These are phyloP conservation scores for Cebidichthys violaceus DNA, from an alignment of 2,113 vertebrate genomes.

Conservation along the genomic window DNA sequence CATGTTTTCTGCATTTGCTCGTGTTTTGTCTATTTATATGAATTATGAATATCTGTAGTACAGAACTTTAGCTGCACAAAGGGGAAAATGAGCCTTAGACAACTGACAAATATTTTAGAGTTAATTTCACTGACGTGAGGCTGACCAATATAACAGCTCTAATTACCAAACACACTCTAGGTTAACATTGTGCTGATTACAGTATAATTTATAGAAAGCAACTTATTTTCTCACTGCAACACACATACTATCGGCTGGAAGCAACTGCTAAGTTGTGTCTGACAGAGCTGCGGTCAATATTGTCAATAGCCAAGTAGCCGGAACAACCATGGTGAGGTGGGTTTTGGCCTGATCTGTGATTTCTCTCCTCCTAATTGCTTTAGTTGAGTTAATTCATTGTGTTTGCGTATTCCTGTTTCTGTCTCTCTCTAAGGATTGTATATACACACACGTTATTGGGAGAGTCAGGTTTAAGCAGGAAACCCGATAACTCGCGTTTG, in stretches of 20 bases:
- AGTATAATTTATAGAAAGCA: constrained; percentile 54
- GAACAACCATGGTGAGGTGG: constrained; percentile 45
- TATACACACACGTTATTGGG: constrained; percentile 15
- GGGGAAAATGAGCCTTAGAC: neutral
- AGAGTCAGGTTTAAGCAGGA: constrained; percentile 21
- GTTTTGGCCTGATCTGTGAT: constrained; percentile 45
- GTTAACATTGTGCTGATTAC: constrained; percentile 42
- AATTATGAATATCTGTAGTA: neutral
- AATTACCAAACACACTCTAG: neutral
- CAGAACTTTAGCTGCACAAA: neutral
- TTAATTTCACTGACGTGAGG: neutral
- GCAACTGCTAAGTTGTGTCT: constrained; percentile 54
- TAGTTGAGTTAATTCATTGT: constrained; percentile 55
- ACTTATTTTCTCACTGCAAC: constrained; percentile 45
- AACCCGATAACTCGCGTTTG: neutral
- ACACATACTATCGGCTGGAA: constrained; percentile 39
- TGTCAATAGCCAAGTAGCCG: constrained; percentile 66
- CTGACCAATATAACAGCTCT: neutral
- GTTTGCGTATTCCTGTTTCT: constrained; percentile 31
- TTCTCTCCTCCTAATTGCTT: constrained; percentile 59
- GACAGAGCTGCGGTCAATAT: constrained; percentile 66
- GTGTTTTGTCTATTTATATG: neutral
- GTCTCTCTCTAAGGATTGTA: constrained; percentile 4
- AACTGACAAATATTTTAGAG: neutral
- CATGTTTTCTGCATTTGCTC: neutral